phyloP scores from a whole-genome alignment of 2,888 invertebrate genomes.

The Protophormia terraenovae region DNA sequence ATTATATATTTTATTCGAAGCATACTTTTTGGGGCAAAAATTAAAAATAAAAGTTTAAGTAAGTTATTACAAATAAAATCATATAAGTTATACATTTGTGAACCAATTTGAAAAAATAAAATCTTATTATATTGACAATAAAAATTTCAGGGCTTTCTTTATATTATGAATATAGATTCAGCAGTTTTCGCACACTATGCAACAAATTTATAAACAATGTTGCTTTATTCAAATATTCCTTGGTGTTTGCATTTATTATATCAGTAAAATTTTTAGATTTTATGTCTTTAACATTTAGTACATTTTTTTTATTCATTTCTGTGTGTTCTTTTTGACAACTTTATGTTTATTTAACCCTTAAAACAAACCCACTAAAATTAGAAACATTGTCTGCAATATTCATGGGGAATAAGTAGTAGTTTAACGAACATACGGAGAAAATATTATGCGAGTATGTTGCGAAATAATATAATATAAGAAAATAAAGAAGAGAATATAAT shows the following conservation, averaged over 20 bases:
- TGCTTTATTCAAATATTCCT: neutral
- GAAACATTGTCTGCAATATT: slow-evolving; percentile 10
- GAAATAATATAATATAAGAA: neutral
- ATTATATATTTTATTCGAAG: too few species aligned
- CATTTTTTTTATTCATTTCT: neutral
- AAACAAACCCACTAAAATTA: slow-evolving; percentile 29
- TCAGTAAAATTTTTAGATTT: neutral
- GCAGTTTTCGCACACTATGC: too few species aligned
- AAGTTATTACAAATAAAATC: too few species aligned
- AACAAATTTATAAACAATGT: neutral
- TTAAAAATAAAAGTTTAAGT: too few species aligned
- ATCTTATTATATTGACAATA: too few species aligned
- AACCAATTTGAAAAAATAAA: too few species aligned
- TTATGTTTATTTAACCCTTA: slow-evolving; percentile 56
- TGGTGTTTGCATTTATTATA: neutral
- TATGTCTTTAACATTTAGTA: neutral
- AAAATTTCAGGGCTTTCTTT: too few species aligned
- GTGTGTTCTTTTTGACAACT: slow-evolving; percentile 31
- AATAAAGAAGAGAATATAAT: neutral
- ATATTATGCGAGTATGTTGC: neutral
- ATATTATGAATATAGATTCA: too few species aligned
- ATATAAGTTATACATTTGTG: too few species aligned
- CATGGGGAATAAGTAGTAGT: slow-evolving; percentile 14
- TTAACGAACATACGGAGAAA: neutral
- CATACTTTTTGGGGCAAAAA: too few species aligned